Evolutionary conservation across 2,888 invertebrate species (phyloP).

Genomic region (Frankliniella fusca): DNA sequence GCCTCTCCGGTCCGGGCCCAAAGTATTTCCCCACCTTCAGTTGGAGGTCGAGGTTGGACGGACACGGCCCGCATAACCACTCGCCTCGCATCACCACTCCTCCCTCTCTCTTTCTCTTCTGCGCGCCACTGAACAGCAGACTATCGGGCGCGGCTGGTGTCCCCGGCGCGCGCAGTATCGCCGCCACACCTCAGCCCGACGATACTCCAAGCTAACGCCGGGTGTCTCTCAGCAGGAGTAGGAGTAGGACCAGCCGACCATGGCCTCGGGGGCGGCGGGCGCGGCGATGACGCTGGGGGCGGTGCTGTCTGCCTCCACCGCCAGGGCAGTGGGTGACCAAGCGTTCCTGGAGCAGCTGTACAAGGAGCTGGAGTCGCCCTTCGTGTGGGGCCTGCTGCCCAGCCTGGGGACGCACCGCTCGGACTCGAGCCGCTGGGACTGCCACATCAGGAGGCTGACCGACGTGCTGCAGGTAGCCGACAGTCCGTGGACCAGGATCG

Average conservation of each 20-base stretch:
- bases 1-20: neutral
- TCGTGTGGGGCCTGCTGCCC: conserved; percentile 17
- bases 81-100: no score
- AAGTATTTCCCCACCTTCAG: neutral
- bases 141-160: neutral
- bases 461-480: neutral
- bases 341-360: conserved; percentile 21
- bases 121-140: neutral
- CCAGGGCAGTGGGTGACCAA: neutral
- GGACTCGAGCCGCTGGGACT: conserved; percentile 18
- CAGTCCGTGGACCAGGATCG: conserved; percentile 4
- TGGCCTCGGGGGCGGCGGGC: neutral
- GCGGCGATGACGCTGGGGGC: neutral
- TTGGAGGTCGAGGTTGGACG: neutral
- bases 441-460: neutral
- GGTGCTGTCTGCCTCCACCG: neutral
- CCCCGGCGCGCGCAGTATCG: neutral
- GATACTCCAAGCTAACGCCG: neutral
- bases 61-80: neutral
- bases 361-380: conserved; percentile 14
- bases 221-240: no score
- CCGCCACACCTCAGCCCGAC: neutral
- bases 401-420: neutral
- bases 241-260: neutral
- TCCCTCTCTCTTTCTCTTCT: no score